Evolutionary conservation across 2,888 invertebrate genomes (phyloP).

Genomic region (Ashinkailepas kermadecensis): DNA sequence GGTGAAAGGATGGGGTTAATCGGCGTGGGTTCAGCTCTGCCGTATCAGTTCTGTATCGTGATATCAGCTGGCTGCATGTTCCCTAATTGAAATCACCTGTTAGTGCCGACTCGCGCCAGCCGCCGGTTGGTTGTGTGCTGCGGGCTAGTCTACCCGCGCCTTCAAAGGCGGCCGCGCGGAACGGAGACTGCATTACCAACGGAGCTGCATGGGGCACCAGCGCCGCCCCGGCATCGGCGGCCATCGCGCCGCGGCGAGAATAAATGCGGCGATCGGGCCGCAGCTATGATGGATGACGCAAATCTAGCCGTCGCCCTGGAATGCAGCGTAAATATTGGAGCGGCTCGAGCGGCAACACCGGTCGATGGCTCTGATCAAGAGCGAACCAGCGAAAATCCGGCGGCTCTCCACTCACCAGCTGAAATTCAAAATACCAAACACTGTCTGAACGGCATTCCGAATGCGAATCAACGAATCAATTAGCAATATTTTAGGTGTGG

Average conservation of each 20-base stretch:
- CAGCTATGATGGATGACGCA: background rate
- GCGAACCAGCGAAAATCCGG: background rate
- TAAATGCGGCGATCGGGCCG: slow-evolving; percentile 2
- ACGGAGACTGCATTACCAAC: background rate
- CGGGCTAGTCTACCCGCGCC: background rate
- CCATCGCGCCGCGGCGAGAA: background rate
- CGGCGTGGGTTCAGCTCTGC: no score
- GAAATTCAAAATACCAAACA: background rate
- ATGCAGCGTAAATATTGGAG: slow-evolving; percentile 13
- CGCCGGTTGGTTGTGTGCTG: background rate
- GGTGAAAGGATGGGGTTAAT: no score
- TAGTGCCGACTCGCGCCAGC: background rate
- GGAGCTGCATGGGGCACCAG: background rate
- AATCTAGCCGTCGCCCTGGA: background rate
- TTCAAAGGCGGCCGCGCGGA: background rate
- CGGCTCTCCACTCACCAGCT: background rate
- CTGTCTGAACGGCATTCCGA: background rate
- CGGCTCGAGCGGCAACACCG: no score
- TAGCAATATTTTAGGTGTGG: slow-evolving; percentile 14
- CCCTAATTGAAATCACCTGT: background rate
- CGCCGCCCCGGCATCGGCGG: background rate
- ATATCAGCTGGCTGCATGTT: background rate
- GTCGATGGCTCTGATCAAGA: no score
- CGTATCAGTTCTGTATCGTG: no score
- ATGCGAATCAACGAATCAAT: slow-evolving; percentile 22